Percentiles rank a stretch among this genome's conserved stretches.
Evolutionary conservation across 2,797 vertebrate genomes (phyloP).

Genomic region (Phoxinus dragarum): DNA sequence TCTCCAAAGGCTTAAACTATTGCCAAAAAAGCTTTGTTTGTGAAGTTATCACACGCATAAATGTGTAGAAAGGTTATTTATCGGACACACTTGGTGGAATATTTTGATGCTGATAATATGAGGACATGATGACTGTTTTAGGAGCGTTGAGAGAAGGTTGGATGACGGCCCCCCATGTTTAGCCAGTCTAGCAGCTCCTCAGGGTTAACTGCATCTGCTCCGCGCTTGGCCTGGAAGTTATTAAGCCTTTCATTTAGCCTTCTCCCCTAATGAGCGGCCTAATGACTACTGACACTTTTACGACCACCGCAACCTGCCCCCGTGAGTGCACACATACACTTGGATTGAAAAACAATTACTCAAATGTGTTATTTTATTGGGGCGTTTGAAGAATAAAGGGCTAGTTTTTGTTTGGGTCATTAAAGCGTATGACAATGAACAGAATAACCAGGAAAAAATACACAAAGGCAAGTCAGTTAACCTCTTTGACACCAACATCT

Average conservation of each 20-base stretch:
- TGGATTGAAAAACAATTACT: conserved; percentile 46
- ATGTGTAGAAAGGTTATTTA: conserved; percentile 2
- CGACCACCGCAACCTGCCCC: conserved; percentile 63
- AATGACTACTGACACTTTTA: conserved; percentile 79
- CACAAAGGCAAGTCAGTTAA: conserved; percentile 64
- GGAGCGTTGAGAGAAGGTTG: neutral
- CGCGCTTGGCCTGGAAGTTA: conserved; percentile 73
- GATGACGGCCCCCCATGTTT: conserved; percentile 8
- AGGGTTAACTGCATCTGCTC: conserved; percentile 50
- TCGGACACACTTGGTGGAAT: neutral
- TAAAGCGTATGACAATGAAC: conserved; percentile 31
- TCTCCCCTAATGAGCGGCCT: conserved; percentile 73
- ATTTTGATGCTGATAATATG: neutral
- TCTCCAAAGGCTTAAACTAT: neutral
- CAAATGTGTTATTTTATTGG: conserved; percentile 49
- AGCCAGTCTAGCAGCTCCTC: conserved; percentile 18
- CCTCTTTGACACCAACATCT: conserved; percentile 56
- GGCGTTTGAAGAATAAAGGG: conserved; percentile 10
- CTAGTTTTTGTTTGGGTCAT: conserved; percentile 35
- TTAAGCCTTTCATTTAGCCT: conserved; percentile 69
- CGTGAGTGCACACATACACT: conserved; percentile 3
- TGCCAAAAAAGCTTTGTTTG: neutral
- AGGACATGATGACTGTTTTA: neutral
- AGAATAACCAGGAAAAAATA: conserved; percentile 64
- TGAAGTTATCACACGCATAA: conserved; percentile 1